phyloP scores from a whole-genome alignment of 1,140 invertebrate species.

The Euwallacea fornicatus region DNA sequence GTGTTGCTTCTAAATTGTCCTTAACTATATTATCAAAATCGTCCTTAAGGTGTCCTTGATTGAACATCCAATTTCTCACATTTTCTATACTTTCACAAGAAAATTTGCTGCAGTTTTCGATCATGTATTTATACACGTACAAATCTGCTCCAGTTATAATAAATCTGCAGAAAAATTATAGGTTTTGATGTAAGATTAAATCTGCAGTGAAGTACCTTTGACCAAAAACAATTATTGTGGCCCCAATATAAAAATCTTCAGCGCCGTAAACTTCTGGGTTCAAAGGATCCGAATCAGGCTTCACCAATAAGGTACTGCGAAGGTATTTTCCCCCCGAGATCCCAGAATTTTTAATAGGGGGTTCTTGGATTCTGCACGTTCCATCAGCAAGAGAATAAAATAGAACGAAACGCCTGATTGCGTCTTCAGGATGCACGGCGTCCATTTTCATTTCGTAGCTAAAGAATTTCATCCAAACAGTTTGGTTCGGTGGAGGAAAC shows the following conservation, averaged over 20 bases:
- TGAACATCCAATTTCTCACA: constrained; percentile 63
- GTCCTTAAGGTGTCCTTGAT: constrained; percentile 60
- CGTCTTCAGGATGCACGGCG: constrained; percentile 68
- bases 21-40: constrained; percentile 55
- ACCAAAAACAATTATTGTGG: constrained; percentile 64
- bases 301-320: constrained; percentile 65
- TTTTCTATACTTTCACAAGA: constrained; percentile 62
- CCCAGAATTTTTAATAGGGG: constrained; percentile 66
- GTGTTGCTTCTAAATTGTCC: constrained; percentile 42
- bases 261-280: constrained; percentile 67
- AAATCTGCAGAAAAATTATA: constrained; percentile 52
- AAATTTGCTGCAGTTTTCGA: constrained; percentile 70
- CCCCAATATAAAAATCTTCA: constrained; percentile 69
- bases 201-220: constrained; percentile 52
- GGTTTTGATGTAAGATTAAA: not conserved
- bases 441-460: constrained; percentile 68
- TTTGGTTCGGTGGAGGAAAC: not conserved
- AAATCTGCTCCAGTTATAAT: constrained; percentile 68
- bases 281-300: constrained; percentile 63
- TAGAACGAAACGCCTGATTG: constrained; percentile 65
- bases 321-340: constrained; percentile 72
- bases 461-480: not conserved
- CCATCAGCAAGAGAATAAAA: constrained; percentile 68
- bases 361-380: constrained; percentile 64
- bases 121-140: constrained; percentile 70